Evolutionary conservation across 2,888 invertebrate species (phyloP).

Genomic region (Boloria selene): DNA sequence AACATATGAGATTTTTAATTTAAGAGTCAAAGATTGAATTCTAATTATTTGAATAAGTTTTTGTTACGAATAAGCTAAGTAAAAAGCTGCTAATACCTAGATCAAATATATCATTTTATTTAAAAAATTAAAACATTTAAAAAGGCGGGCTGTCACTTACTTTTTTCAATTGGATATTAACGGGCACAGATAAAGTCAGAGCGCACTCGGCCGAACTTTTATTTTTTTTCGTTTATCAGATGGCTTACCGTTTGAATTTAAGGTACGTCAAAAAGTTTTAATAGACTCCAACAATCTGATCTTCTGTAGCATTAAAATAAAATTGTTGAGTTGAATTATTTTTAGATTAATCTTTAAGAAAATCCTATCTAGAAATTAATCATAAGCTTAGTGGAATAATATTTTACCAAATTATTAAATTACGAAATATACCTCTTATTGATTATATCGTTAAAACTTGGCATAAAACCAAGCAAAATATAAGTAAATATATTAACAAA

Average conservation of each 20-base stretch:
- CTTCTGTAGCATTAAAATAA: conserved; percentile 63
- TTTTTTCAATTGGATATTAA: conserved; percentile 81
- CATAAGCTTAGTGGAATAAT: background rate
- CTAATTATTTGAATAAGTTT: background rate
- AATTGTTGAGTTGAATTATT: conserved; percentile 45
- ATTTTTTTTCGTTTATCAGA: conserved; percentile 71
- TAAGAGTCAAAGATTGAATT: background rate
- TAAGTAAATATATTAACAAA: background rate
- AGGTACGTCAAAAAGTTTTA: conserved; percentile 79
- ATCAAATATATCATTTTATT: no score
- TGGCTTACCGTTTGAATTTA: conserved; percentile 80
- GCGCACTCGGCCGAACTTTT: conserved; percentile 54
- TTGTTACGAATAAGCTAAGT: background rate
- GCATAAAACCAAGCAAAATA: background rate
- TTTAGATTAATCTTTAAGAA: conserved; percentile 16
- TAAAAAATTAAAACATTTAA: conserved; percentile 37
- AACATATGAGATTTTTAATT: background rate
- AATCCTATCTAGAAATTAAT: conserved; percentile 12
- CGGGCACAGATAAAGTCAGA: conserved; percentile 77
- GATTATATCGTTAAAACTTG: no score
- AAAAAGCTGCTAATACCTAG: background rate
- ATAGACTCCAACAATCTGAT: conserved; percentile 77
- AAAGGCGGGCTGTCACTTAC: conserved; percentile 63
- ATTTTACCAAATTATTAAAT: background rate
- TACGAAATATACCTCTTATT: no score